Percentiles rank a stretch among this genome's conserved stretches.
These are phyloP conservation scores for Drosophila setifemur DNA, from an alignment of 1,140 invertebrate genomes.

Conservation along the genomic window DNA sequence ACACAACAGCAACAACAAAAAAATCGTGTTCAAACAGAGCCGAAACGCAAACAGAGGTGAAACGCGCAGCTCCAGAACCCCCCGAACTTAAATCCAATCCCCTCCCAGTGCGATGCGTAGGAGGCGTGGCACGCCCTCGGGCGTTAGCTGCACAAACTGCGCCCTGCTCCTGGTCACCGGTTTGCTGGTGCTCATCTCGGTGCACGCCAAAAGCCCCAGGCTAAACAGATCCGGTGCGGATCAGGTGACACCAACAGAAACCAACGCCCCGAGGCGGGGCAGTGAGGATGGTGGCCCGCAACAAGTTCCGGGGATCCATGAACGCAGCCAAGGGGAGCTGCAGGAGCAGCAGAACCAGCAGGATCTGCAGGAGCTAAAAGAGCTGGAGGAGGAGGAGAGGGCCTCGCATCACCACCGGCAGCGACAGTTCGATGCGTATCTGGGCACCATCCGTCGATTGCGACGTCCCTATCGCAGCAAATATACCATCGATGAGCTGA, in stretches of 20 bases:
- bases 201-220: slow-evolving; percentile 68
- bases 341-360: background rate
- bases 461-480: slow-evolving; percentile 79
- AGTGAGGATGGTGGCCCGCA: background rate
- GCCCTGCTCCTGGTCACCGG: slow-evolving; percentile 58
- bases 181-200: slow-evolving; percentile 70
- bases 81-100: background rate
- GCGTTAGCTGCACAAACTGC: slow-evolving; percentile 62
- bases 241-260: background rate
- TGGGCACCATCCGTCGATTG: slow-evolving; percentile 31
- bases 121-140: slow-evolving; percentile 29
- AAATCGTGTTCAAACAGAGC: background rate
- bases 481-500: slow-evolving; percentile 88
- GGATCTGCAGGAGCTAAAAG: too few species aligned
- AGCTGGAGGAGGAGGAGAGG: slow-evolving; percentile 4
- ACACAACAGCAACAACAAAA: too few species aligned
- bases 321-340: too few species aligned
- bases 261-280: background rate
- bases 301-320: background rate
- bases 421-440: slow-evolving; percentile 39
- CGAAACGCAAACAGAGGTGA: background rate
- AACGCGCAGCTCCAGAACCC: background rate
- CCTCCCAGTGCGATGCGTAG: slow-evolving; percentile 24
- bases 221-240: slow-evolving; percentile 38
- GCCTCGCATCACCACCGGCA: slow-evolving; percentile 15